phyloP scores from a whole-genome alignment of 2,888 invertebrate species.

The Chrysina gloriosa region DNA sequence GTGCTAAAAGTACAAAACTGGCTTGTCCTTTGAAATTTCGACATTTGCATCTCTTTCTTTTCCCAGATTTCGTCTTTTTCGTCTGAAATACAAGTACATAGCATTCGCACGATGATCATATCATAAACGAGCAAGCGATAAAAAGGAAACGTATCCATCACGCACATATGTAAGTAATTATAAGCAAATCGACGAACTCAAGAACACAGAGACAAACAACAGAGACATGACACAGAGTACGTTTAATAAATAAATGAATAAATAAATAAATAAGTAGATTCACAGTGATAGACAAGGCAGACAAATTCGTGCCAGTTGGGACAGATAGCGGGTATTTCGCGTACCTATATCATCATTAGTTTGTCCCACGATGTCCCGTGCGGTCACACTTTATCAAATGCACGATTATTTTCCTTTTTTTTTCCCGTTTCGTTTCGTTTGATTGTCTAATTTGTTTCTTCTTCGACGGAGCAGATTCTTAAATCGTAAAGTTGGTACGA shows the following conservation, averaged over 20 bases:
- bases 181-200: background rate
- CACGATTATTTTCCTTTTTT: background rate
- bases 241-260: conserved; percentile 17
- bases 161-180: background rate
- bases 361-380: conserved; percentile 53
- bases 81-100: too few relatives aligned
- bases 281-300: conserved; percentile 55
- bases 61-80: too few relatives aligned
- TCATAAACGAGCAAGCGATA: background rate
- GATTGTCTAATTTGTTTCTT: too few relatives aligned
- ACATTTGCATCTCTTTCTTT: too few relatives aligned
- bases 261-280: background rate
- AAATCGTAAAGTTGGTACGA: too few relatives aligned
- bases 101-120: too few relatives aligned
- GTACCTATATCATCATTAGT: conserved; percentile 53
- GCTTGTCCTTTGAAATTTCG: too few relatives aligned
- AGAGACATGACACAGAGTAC: conserved; percentile 6
- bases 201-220: background rate
- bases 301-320: conserved; percentile 70
- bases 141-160: too few relatives aligned
- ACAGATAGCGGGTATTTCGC: conserved; percentile 62
- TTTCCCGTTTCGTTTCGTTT: background rate
- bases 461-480: too few relatives aligned
- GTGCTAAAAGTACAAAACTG: too few relatives aligned
- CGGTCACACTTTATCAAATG: conserved; percentile 49